Base-by-base conservation (phyloP, 2,113 vertebrate species). In the Eolophus roseicapilla region DNA sequence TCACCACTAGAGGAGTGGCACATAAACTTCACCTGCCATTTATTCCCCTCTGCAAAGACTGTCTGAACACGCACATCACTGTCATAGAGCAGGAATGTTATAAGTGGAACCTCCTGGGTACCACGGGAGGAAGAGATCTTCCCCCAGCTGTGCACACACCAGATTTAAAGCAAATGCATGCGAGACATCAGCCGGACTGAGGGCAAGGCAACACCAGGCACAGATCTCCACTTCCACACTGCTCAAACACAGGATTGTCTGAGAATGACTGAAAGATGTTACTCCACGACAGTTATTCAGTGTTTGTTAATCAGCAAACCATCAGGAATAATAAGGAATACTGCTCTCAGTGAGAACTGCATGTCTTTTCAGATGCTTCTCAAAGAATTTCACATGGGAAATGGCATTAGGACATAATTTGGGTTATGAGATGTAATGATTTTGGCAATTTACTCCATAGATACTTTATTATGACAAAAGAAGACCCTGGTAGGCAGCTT, bases 131-230 rank as follows among this genome's bases (percentile, higher is more conserved):
- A 39, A 17, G 33, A 37, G 39, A 65, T 21, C 35, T 70, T 37
- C 6, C 28, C 64, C 31, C 27, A 33, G 1, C 20, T 1, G 0
- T 7, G 20, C 8, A 12, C 57, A 44, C 47, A 16, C n/a, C 65
- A 27, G 25, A 27, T 6, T 60, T 28, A 49, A 47, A 80, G 6
- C 5, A 13, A 73, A 17, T 1, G 2, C 12, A 3, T 5, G 9
- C 0, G 6, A 41, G 67, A 57, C 20, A 74, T 18, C 11, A 49
- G 6, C 31, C 2, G 43, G 37, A 7, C 39, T 43, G 39, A 65
- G 28, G 1, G 6, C 20, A 43, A 31, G 28, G 63, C 49, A 19
- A 14, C 7, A 4, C 12, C 5, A 9, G 18, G 10, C 0, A 23
- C 11, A 59, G 23, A 24, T 15, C 41, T 29, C 49, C 44, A 7